phyloP scores from a whole-genome alignment of 2,888 invertebrate genomes.

The Pristionchus maxplancki region DNA sequence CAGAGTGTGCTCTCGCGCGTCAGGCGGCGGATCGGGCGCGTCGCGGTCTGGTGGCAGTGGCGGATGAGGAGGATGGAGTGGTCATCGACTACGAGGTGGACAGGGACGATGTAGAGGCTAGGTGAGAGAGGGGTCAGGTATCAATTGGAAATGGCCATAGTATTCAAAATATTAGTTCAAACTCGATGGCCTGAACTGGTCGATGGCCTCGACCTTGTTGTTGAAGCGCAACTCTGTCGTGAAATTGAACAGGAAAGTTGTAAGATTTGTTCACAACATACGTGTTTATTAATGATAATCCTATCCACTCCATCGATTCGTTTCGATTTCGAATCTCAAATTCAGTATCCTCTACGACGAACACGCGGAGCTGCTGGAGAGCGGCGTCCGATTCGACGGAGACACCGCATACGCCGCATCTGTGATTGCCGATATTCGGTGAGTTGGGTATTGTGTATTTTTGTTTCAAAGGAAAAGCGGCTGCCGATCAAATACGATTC shows the following conservation, averaged over 20 bases:
- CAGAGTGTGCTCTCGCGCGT: neutral
- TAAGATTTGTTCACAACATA: no score
- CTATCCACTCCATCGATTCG: no score
- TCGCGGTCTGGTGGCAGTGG: neutral
- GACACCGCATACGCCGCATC: conserved; percentile 32
- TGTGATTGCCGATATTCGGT: conserved; percentile 16
- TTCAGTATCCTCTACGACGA: conserved; percentile 17
- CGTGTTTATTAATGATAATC: no score
- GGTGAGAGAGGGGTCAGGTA: neutral
- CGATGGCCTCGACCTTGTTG: no score
- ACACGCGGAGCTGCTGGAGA: neutral
- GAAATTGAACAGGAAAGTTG: no score
- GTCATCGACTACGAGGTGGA: conserved; percentile 21
- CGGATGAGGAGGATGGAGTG: conserved; percentile 13
- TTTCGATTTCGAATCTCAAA: no score
- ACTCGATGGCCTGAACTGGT: no score
- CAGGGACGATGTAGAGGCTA: neutral
- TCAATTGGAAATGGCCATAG: neutral
- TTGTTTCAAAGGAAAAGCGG: no score
- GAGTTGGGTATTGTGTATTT: neutral
- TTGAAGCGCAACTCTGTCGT: no score
- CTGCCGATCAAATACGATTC: no score
- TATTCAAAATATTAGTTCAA: no score
- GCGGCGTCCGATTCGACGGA: conserved; percentile 32
- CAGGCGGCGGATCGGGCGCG: conserved; percentile 10